A percentile compares a stretch with the other conserved stretches of the same genome.
These are phyloP conservation scores for Caenorhabditis auriculariae DNA, from an alignment of 2,888 invertebrate species.

Conservation along the genomic window DNA sequence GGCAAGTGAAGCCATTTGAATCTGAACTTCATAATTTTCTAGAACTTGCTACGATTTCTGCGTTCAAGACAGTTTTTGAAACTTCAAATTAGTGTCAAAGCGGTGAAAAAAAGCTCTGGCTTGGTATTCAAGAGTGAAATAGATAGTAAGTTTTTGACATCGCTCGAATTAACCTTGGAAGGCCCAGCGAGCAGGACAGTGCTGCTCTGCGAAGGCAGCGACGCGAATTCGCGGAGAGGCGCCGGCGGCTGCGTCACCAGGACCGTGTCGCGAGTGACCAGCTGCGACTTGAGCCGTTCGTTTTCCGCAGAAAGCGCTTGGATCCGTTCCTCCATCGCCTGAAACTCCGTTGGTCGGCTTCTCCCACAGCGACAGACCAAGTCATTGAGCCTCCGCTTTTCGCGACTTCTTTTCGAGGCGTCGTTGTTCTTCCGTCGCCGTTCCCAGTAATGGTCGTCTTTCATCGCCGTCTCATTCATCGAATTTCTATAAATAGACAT, in stretches of 20 bases:
- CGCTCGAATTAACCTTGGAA: background rate
- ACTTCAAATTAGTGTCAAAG: too few relatives aligned
- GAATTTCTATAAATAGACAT: too few relatives aligned
- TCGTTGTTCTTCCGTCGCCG: slow-evolving; percentile 39
- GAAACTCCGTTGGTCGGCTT: slow-evolving; percentile 91
- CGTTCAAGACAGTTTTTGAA: too few relatives aligned
- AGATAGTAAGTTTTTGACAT: too few relatives aligned
- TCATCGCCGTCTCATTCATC: slow-evolving; percentile 35
- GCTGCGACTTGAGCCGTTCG: slow-evolving; percentile 86
- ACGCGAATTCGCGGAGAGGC: background rate
- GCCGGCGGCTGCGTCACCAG: background rate
- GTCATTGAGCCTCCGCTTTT: slow-evolving; percentile 85
- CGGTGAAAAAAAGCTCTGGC: too few relatives aligned
- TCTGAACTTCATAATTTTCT: too few relatives aligned
- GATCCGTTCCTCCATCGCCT: slow-evolving; percentile 90
- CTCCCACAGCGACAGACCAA: slow-evolving; percentile 88
- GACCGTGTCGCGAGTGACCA: slow-evolving; percentile 64
- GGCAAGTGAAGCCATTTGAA: too few relatives aligned
- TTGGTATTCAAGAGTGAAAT: background rate
- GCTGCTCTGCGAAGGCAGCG: background rate
- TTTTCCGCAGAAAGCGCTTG: slow-evolving; percentile 92
- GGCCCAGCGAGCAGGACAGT: background rate
- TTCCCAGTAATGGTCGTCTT: slow-evolving; percentile 72
- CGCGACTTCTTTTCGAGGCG: slow-evolving; percentile 36
- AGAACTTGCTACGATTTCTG: too few relatives aligned